A percentile compares a stretch with the other conserved stretches of the same genome.
Evolutionary conservation across 2,797 vertebrate species (phyloP).

Genomic region (Pseudomugil gertrudae): DNA sequence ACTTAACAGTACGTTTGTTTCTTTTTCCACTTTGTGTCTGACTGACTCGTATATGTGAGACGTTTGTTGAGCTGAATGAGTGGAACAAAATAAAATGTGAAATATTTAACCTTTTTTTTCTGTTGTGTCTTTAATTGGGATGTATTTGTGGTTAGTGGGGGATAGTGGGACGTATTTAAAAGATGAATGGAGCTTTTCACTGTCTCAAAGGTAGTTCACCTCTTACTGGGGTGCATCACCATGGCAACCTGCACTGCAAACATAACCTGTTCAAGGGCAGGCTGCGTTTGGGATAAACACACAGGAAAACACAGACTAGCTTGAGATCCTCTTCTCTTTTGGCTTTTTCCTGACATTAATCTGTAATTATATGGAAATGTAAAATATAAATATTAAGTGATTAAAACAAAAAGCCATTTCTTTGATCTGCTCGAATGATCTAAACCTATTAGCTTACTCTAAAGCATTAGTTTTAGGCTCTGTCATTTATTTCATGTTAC

Average conservation of each 20-base stretch:
- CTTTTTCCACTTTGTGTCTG: conserved; percentile 35
- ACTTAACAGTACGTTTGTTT: conserved; percentile 51
- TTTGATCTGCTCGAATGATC: too few relatives aligned
- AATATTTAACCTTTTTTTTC: conserved; percentile 56
- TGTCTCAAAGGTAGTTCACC: background rate
- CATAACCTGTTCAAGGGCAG: background rate
- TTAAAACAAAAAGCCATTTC: background rate
- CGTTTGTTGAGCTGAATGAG: conserved; percentile 60
- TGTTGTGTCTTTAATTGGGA: conserved; percentile 16
- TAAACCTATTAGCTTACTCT: too few relatives aligned
- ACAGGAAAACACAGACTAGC: too few relatives aligned
- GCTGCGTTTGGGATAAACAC: background rate
- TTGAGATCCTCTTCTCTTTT: too few relatives aligned
- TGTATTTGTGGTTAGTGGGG: background rate
- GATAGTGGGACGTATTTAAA: background rate
- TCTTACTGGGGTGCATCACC: background rate
- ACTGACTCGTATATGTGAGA: conserved; percentile 44
- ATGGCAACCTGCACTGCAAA: background rate
- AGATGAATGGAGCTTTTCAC: conserved; percentile 9
- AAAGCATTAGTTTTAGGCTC: too few relatives aligned
- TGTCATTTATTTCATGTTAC: too few relatives aligned
- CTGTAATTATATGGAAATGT: background rate
- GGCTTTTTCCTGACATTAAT: background rate
- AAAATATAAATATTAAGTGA: background rate
- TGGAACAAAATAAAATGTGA: conserved; percentile 81